Evolutionary conservation across 1,140 invertebrate genomes (phyloP).

Genomic region (Bombus turneri): DNA sequence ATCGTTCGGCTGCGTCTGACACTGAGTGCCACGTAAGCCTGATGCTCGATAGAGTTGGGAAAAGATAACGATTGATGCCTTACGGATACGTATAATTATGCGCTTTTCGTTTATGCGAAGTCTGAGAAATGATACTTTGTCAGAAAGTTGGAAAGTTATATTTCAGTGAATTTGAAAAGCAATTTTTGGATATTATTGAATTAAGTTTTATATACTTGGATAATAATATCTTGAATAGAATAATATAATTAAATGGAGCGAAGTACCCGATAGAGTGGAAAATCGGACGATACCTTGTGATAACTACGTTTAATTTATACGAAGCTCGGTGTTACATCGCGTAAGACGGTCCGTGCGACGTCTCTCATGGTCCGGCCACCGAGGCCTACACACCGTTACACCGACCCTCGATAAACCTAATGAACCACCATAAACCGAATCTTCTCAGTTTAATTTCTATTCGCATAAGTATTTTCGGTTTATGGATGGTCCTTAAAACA

Average conservation of each 20-base stretch:
- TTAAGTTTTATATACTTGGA: neutral
- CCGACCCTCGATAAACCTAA: no score
- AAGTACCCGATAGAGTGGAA: no score
- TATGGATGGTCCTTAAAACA: no score
- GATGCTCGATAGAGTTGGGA: neutral
- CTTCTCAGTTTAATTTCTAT: no score
- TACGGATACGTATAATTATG: neutral
- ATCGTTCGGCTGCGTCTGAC: slow-evolving; percentile 54
- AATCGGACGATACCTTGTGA: no score
- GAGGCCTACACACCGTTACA: no score
- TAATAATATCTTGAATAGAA: neutral
- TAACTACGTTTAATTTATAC: rapidly evolving
- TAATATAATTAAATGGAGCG: no score
- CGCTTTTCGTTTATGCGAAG: neutral
- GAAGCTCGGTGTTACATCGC: neutral
- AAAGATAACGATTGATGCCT: neutral
- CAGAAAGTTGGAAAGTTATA: neutral
- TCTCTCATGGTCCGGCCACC: no score
- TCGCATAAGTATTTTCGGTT: no score
- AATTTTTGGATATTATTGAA: neutral
- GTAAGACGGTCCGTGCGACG: no score
- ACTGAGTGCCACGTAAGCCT: neutral
- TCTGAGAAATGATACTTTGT: neutral
- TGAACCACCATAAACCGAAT: no score
- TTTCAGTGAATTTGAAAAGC: neutral